A percentile compares a stretch with the other conserved stretches of the same genome.
Evolutionary conservation across 2,797 vertebrate genomes (phyloP).

Genomic region (Brachyrhaphis roseni): DNA sequence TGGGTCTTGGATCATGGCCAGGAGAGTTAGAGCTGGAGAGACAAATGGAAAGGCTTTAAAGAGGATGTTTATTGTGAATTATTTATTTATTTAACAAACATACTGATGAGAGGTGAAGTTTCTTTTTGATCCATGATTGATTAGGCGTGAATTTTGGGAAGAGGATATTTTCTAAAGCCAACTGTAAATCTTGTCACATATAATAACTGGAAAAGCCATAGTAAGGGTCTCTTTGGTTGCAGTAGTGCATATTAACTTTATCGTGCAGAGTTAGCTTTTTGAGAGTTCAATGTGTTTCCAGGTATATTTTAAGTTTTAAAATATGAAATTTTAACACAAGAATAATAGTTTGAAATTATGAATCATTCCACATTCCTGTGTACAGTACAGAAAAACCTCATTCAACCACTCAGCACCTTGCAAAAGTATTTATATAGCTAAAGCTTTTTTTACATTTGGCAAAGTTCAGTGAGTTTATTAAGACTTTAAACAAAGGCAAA

Average conservation of each 20-base stretch:
- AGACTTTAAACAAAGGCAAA: constrained; percentile 23
- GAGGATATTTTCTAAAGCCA: not conserved
- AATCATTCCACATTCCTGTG: not conserved
- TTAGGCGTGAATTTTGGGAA: constrained; percentile 30
- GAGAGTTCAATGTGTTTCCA: not conserved
- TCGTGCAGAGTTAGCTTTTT: not conserved
- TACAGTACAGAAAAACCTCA: not conserved
- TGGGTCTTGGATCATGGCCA: constrained; percentile 60
- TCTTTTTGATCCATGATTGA: constrained; percentile 49
- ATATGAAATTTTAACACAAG: too few species aligned
- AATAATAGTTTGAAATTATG: not conserved
- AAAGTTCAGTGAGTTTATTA: not conserved
- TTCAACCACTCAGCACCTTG: not conserved
- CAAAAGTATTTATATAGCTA: not conserved
- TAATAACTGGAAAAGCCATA: not conserved
- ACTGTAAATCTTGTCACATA: not conserved
- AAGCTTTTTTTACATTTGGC: not conserved
- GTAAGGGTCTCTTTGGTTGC: not conserved
- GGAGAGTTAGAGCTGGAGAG: constrained; percentile 24
- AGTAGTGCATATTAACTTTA: not conserved
- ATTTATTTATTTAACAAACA: constrained; percentile 64
- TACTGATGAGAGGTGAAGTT: constrained; percentile 50
- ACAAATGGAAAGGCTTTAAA: constrained; percentile 53
- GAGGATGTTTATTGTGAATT: constrained; percentile 46
- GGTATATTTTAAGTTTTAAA: not conserved